Conservation (phyloP, 2,797 vertebrate species). For the Allobates femoralis region DNA sequence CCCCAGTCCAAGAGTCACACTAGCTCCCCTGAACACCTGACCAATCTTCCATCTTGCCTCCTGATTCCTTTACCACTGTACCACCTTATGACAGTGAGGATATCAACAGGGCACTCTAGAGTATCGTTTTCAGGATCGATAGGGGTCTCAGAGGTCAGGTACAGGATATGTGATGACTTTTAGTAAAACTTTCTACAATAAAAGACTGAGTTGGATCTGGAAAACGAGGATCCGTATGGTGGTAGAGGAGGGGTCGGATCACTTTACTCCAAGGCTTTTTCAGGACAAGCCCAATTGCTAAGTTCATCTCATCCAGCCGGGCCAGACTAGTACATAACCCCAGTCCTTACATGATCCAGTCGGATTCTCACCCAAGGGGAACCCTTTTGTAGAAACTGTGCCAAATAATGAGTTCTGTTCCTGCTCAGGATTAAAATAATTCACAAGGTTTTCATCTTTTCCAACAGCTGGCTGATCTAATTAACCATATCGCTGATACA, state of each 20-base stretch:
- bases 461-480: conserved; percentile 22
- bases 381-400: conserved; percentile 19
- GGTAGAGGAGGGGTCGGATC: background rate
- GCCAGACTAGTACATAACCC: conserved; percentile 26
- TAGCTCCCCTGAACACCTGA: no score
- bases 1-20: no score
- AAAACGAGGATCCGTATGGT: background rate
- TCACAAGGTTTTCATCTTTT: conserved; percentile 46
- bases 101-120: no score
- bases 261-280: conserved; percentile 38
- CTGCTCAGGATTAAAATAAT: conserved; percentile 46
- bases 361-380: conserved; percentile 58
- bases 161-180: no score
- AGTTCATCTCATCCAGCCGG: conserved; percentile 29
- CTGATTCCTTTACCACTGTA: no score
- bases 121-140: no score
- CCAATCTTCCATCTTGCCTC: no score
- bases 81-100: no score
- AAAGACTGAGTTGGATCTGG: background rate
- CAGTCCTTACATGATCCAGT: conserved; percentile 54
- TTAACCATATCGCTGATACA: conserved; percentile 34
- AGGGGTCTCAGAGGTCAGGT: no score
- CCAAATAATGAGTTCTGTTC: conserved; percentile 46
- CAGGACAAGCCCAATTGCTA: conserved; percentile 39
- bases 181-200: background rate